Evolutionary conservation across 2,113 vertebrate genomes (phyloP).

Genomic region (Pipa parva): DNA sequence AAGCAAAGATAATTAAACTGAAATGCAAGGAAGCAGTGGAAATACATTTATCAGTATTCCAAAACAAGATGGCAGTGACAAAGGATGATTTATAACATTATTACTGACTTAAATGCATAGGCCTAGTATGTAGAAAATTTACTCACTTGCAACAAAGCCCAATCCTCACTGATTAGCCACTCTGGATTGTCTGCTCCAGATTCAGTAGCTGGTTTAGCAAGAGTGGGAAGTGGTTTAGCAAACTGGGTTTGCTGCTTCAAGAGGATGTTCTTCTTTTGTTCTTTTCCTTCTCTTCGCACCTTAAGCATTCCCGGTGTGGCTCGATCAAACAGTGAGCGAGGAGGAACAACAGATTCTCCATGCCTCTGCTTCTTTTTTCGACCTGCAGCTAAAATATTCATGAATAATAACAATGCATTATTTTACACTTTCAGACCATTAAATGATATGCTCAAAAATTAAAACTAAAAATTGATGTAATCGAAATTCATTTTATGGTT

Average conservation of each 20-base stretch:
- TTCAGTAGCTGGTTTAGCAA: conserved; percentile 81
- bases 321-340: conserved; percentile 87
- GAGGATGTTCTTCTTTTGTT: conserved; percentile 89
- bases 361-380: conserved; percentile 90
- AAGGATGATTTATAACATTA: too few species aligned
- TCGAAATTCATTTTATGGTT: too few species aligned
- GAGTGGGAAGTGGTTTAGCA: conserved; percentile 82
- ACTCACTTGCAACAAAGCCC: conserved; percentile 85
- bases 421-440: not conserved
- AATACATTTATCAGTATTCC: too few species aligned
- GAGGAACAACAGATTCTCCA: conserved; percentile 83
- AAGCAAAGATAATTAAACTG: too few species aligned
- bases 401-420: not conserved
- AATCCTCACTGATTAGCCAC: conserved; percentile 92
- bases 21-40: too few species aligned
- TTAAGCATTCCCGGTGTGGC: conserved; percentile 79
- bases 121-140: not conserved
- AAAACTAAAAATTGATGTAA: too few species aligned
- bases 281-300: conserved; percentile 82
- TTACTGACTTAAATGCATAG: too few species aligned
- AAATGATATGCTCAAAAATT: not conserved
- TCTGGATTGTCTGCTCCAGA: conserved; percentile 84
- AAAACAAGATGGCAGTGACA: too few species aligned
- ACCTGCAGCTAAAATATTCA: conserved; percentile 62
- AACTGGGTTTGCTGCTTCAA: conserved; percentile 86